phyloP scores from a whole-genome alignment of 1,140 invertebrate species.

The Melitaea cinxia region DNA sequence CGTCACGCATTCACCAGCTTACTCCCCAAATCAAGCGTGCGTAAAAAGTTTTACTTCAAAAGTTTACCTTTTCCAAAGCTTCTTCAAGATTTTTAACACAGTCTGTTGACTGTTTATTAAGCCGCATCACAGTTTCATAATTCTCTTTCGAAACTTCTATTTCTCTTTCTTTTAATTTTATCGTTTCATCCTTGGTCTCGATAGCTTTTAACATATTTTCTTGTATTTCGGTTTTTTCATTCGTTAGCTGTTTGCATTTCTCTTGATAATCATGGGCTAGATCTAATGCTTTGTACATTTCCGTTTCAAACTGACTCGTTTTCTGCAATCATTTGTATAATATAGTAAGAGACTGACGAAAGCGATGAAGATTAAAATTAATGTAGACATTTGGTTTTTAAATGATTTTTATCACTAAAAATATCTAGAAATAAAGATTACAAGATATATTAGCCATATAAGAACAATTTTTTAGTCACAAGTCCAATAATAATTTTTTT shows the following conservation, averaged over 20 bases:
- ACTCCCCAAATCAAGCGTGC: too few species aligned
- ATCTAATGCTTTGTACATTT: conserved; percentile 85
- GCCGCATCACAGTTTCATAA: conserved; percentile 77
- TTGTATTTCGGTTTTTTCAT: conserved; percentile 58
- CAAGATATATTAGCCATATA: too few species aligned
- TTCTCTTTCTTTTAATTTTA: conserved; percentile 70
- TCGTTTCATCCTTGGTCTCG: conserved; percentile 49
- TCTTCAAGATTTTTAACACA: conserved; percentile 80
- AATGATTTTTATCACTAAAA: too few species aligned
- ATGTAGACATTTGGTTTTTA: not conserved
- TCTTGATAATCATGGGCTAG: conserved; percentile 86
- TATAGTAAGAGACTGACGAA: not conserved
- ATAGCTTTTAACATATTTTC: conserved; percentile 44
- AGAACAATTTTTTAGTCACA: too few species aligned
- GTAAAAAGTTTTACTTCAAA: conserved; percentile 14
- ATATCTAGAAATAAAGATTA: too few species aligned
- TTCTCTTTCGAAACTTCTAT: conserved; percentile 75
- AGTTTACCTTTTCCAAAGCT: conserved; percentile 77
- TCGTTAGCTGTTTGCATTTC: conserved; percentile 81
- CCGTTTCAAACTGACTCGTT: conserved; percentile 84
- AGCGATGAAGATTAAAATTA: too few species aligned
- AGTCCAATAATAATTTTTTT: too few species aligned
- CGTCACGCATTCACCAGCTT: too few species aligned
- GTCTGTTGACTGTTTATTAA: conserved; percentile 80
- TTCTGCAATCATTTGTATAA: conserved; percentile 67